phyloP scores from a whole-genome alignment of 2,797 vertebrate genomes.

The Lepus townsendii region DNA sequence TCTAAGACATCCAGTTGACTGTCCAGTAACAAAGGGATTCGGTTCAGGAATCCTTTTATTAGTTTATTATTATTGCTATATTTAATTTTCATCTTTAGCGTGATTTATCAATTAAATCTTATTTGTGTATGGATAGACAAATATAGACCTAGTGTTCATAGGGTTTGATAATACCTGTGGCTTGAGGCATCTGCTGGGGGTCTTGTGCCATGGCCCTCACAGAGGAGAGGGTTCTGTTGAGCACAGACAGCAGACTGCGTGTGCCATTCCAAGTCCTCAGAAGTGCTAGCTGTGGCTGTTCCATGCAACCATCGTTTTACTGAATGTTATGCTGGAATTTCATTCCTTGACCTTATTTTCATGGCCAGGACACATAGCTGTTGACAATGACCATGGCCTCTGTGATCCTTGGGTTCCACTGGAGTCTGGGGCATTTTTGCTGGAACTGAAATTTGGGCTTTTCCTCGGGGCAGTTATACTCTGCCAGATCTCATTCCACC shows the following conservation, averaged over 20 bases:
- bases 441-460: background rate
- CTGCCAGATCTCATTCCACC: background rate
- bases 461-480: background rate
- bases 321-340: background rate
- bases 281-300: background rate
- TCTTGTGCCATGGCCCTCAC: too few species aligned
- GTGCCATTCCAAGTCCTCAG: background rate
- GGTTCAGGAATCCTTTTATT: too few species aligned
- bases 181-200: too few species aligned
- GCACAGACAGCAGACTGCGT: rapidly evolving
- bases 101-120: too few species aligned
- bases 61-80: too few species aligned
- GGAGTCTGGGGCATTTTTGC: too few species aligned
- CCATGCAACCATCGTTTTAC: background rate
- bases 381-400: background rate
- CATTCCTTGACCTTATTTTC: background rate
- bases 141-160: too few species aligned
- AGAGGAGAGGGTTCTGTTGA: background rate
- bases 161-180: too few species aligned
- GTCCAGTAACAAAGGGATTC: too few species aligned
- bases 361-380: rapidly evolving
- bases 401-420: rapidly evolving
- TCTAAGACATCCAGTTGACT: too few species aligned
- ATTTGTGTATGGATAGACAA: too few species aligned
- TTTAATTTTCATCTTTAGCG: too few species aligned